Conservation (phyloP, 2,113 vertebrate genomes). For the Cyphomyrus plagiostoma region DNA sequence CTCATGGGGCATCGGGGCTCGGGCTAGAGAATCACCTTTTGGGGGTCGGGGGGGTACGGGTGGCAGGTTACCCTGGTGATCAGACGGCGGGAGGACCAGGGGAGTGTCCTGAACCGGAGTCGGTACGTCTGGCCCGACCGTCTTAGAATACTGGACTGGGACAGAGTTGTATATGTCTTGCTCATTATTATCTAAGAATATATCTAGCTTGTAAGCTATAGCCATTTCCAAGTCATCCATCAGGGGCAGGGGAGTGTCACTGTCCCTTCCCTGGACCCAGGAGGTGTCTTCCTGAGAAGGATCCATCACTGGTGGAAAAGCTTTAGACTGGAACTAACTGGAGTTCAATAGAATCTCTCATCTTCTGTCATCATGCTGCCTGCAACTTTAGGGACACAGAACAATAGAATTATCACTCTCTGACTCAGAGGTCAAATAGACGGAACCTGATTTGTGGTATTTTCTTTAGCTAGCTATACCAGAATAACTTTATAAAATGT, state of each 20-base stretch:
- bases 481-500: background rate
- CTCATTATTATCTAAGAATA: background rate
- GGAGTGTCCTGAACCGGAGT: background rate
- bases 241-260: background rate
- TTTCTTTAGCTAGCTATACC: background rate
- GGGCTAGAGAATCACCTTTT: background rate
- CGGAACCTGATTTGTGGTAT: background rate
- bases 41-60: background rate
- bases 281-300: background rate
- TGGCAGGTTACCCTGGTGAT: background rate
- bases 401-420: background rate
- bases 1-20: background rate
- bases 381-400: background rate
- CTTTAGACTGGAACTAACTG: background rate
- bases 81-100: background rate
- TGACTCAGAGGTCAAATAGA: background rate
- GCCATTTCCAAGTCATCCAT: background rate
- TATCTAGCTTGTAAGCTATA: background rate
- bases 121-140: background rate
- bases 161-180: background rate
- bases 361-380: background rate
- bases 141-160: background rate
- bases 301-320: slow-evolving; percentile 10
- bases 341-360: background rate
- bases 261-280: too few species aligned